Evolutionary conservation across 2,888 invertebrate species (phyloP), one percentile per base, ranked within the genome.

Genomic region (Neoitamus cyanurus): DNA sequence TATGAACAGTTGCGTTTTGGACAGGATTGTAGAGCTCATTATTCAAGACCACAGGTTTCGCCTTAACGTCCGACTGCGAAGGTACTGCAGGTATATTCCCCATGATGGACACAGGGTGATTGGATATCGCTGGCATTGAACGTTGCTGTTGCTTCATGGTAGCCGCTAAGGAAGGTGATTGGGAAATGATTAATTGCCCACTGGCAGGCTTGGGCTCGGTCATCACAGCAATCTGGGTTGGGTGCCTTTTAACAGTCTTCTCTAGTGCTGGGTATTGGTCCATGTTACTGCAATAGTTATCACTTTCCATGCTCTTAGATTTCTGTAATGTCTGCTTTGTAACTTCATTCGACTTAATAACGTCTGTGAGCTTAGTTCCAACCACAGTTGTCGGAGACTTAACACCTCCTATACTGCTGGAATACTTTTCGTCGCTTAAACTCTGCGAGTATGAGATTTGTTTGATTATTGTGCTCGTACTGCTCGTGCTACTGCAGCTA

Each of bases 211-310:
- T 58, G 0, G 58, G 25, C 3, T 58, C 58, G 58, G 58, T 58
- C 58, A 58, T 20, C 46, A 48, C 7, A 48, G 48, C 15, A 25
- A 42, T 77, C 70, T 85, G 85, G 11, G 46, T 73, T 70, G 86
- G 86, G 87, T 90, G 90, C 82, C 90, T 88, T 88, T 92, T 90
- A 30, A 92, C 88, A 0, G 92, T 91, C 88, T 91, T 91, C 86
- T 91, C 92, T 28, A 92, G 87, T 70, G 92, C 92, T 36, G 92
- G 92, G 88, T 92, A 92, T 85, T 92, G 92, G 86, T 91, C 91
- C 86, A 89, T 90, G 86, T 88, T 90, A 83, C 90, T 89, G 84
- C 88, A 89, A 80, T 88, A 88, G 86, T 88, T 88, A 85, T 91
- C 90, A 72, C 89, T 89, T 83, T 91, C 91, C 70, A 91, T 89